Percentiles rank a stretch among this genome's conserved stretches.
These are phyloP conservation scores for Drosophila neutralis DNA, from an alignment of 2,888 invertebrate species.

Conservation along the genomic window DNA sequence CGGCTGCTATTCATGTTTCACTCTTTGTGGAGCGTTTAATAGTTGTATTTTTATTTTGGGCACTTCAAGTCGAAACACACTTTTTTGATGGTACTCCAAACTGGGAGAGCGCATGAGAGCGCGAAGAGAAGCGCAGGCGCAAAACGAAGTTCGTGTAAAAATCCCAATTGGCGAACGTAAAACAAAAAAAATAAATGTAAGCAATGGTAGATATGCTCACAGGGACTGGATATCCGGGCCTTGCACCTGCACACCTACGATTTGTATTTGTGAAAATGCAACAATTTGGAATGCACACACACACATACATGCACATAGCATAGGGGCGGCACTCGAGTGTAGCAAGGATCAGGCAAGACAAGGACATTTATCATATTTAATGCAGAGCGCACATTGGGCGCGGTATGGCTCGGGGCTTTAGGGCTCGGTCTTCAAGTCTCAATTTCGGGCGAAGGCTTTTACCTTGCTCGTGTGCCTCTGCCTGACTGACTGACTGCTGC, in stretches of 20 bases:
- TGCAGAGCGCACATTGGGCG: slow-evolving; percentile 77
- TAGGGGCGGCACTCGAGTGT: slow-evolving; percentile 6
- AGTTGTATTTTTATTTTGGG: slow-evolving; percentile 26
- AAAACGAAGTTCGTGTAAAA: slow-evolving; percentile 54
- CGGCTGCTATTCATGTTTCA: slow-evolving; percentile 33
- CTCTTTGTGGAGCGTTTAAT: slow-evolving; percentile 9
- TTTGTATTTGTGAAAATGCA: slow-evolving; percentile 63
- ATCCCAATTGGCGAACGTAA: slow-evolving; percentile 26
- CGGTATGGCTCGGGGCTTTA: slow-evolving; percentile 62
- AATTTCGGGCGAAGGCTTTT: slow-evolving; percentile 64
- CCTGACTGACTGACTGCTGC: slow-evolving; percentile 18
- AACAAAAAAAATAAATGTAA: slow-evolving; percentile 34
- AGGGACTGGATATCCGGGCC: slow-evolving; percentile 37
- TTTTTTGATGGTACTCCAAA: slow-evolving; percentile 58
- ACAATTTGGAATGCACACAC: slow-evolving; percentile 69
- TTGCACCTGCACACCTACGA: slow-evolving; percentile 33
- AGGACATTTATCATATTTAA: slow-evolving; percentile 60
- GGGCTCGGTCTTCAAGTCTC: slow-evolving; percentile 39
- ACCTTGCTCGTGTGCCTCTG: slow-evolving; percentile 68
- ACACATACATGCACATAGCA: slow-evolving; percentile 6
- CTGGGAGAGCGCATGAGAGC: slow-evolving; percentile 35
- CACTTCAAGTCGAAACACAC: slow-evolving; percentile 63
- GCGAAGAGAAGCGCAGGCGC: slow-evolving; percentile 66
- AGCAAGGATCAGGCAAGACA: slow-evolving; percentile 43
- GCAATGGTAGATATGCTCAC: slow-evolving; percentile 35